phyloP scores from a whole-genome alignment of 2,797 vertebrate genomes.

The Hippocampus kuda region DNA sequence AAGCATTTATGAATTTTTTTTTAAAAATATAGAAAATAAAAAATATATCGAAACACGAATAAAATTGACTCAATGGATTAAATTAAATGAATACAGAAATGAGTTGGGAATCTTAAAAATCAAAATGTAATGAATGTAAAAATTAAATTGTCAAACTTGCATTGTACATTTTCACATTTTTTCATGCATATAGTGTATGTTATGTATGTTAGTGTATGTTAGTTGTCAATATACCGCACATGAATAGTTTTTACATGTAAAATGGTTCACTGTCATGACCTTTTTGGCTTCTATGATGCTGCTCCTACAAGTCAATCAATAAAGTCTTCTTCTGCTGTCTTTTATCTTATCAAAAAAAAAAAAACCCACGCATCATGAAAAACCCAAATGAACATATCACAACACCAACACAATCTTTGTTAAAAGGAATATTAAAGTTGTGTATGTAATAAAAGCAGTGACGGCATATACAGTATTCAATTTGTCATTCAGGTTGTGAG shows the following conservation, averaged over 20 bases:
- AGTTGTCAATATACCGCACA: background rate
- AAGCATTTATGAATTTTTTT: too few relatives aligned
- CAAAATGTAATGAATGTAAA: background rate
- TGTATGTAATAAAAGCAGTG: background rate
- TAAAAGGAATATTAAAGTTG: too few relatives aligned
- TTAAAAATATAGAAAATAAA: background rate
- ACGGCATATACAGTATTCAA: background rate
- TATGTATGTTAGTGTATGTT: background rate
- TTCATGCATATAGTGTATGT: background rate
- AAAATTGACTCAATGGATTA: background rate
- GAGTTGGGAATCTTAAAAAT: background rate
- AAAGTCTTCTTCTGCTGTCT: background rate
- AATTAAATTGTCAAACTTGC: background rate
- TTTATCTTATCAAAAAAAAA: background rate
- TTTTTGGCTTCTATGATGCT: slow-evolving; percentile 1
- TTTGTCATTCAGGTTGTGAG: background rate
- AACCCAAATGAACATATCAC: background rate
- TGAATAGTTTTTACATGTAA: background rate
- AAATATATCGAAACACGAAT: background rate
- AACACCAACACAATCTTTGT: too few relatives aligned
- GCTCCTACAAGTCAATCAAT: background rate
- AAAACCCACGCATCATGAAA: background rate
- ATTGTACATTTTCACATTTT: background rate
- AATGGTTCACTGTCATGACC: background rate
- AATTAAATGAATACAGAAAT: background rate